These are phyloP conservation scores for Cheilosia urbana DNA, from an alignment of 2,888 invertebrate species.

Conservation along the genomic window DNA sequence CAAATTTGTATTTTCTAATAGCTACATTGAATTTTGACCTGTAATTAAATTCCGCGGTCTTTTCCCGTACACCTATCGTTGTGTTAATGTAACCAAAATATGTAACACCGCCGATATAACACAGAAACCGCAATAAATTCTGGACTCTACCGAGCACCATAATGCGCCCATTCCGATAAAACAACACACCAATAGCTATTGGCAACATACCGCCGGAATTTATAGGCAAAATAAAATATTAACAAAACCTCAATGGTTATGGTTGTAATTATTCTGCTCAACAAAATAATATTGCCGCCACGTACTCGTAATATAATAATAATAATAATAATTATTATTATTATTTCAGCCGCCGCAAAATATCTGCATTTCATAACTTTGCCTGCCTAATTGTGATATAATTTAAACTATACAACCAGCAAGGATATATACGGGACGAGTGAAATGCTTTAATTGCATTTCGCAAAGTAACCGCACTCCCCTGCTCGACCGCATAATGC, in stretches of 20 bases:
- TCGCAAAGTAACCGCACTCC: constrained; percentile 57
- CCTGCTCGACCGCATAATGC: constrained; percentile 45
- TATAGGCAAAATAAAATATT: constrained; percentile 3
- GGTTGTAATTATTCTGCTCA: constrained; percentile 5
- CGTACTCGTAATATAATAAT: constrained; percentile 1
- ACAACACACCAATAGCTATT: no score
- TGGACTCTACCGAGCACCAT: no score
- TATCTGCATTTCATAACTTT: constrained; percentile 63
- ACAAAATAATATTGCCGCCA: constrained; percentile 15
- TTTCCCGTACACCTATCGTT: no score
- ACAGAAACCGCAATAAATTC: no score
- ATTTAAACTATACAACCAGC: constrained; percentile 67
- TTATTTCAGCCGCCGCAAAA: constrained; percentile 44
- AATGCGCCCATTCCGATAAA: no score
- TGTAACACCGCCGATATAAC: no score
- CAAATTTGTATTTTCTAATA: no score
- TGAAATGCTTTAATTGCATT: constrained; percentile 65
- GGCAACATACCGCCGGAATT: no score
- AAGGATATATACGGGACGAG: neutral
- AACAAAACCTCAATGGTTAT: neutral
- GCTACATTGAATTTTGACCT: no score
- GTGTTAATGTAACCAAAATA: no score
- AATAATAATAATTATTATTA: neutral
- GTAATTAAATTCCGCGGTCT: no score
- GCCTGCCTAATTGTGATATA: constrained; percentile 64